Percentiles rank a stretch among this genome's conserved stretches.
Evolutionary conservation across 23 tunicate genomes (phyloP).

Genomic region (Corella eumyota): DNA sequence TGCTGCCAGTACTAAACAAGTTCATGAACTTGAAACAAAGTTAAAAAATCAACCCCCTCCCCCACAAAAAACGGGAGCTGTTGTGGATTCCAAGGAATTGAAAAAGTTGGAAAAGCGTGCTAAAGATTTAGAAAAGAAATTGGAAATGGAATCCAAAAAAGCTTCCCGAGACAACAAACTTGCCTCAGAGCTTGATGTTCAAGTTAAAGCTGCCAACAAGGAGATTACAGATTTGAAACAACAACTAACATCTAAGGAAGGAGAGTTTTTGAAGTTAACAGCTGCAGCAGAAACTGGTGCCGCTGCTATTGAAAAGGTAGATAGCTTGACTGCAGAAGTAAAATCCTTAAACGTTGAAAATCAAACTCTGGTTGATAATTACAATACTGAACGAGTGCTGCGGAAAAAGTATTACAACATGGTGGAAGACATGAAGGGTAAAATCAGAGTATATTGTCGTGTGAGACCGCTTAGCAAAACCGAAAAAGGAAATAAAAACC

Average conservation of each 20-base stretch:
- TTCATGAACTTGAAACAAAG: no score
- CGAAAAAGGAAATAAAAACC: constrained; percentile 66
- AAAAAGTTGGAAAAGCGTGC: constrained; percentile 34
- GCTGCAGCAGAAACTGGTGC: constrained; percentile 75
- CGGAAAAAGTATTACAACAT: constrained; percentile 97
- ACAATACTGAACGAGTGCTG: constrained; percentile 81
- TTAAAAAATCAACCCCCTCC: no score
- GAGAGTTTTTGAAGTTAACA: constrained; percentile 31
- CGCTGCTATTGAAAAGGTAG: constrained; percentile 40
- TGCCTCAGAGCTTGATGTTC: constrained; percentile 24
- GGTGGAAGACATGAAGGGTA: constrained; percentile 99
- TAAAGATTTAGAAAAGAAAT: constrained; percentile 75
- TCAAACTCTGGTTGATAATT: constrained; percentile 48
- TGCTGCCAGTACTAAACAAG: no score
- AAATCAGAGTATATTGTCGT: constrained; percentile 92
- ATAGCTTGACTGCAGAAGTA: constrained; percentile 42
- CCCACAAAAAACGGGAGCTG: constrained; percentile 3
- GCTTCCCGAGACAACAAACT: constrained; percentile 28
- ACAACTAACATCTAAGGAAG: constrained; percentile 19
- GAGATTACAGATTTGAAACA: constrained; percentile 55
- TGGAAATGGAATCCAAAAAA: constrained; percentile 46
- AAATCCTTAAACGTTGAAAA: constrained; percentile 37
- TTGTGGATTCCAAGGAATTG: constrained; percentile 15
- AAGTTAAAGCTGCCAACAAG: constrained; percentile 39
- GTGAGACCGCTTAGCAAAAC: constrained; percentile 90